Base-by-base conservation (phyloP, 1,140 invertebrate species). In the Cydia pomonella region DNA sequence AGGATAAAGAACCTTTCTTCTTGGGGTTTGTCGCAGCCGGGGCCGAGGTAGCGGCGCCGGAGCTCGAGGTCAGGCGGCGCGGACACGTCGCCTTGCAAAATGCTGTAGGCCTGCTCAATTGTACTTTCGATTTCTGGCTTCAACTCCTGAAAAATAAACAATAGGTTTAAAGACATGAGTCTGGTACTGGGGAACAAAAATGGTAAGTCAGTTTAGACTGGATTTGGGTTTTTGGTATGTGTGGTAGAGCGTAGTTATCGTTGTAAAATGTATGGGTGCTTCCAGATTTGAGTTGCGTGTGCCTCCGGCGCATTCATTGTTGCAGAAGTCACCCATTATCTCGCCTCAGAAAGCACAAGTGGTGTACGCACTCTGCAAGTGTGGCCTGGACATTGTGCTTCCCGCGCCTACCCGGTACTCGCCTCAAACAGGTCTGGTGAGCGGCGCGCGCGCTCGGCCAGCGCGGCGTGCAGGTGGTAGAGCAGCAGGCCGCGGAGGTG, bases 381-480 rank as follows among this genome's bases (percentile, higher is more conserved):
- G 85, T 85, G 84, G 89, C 89, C 27, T 3, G 33, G 2, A 7
- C 7, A 38, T 10, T 10, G 87, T 93, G 92, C 75, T 76, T n/a
- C 85, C 87, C 84, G 84, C 84, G 82, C 85, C 85, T 87, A 82
- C 86, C 84, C 85, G 93, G 85, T 77, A 53, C 23, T 47, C 76
- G 88, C 87, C 82, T 90, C 90, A 89, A 89, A 92, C 75, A 86
- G 85, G 77, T 87, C 84, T 71, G 88, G 90, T 25, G 63, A 82
- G 73, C 91, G 89, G 69, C 91, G 83, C 72, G 87, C 87, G 81
- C 88, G 88, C 77, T 93, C 91, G 81, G 91, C 90, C 79, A 93
- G 88, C 79, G 85, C 86, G 84, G 89, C 89, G 87, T 93, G 92
- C 75, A 92, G 88, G 82, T 91, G 90, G 81, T 92, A 93, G 7